These are phyloP conservation scores for Conistra vaccinii DNA, from an alignment of 2,888 invertebrate genomes.

Conservation along the genomic window DNA sequence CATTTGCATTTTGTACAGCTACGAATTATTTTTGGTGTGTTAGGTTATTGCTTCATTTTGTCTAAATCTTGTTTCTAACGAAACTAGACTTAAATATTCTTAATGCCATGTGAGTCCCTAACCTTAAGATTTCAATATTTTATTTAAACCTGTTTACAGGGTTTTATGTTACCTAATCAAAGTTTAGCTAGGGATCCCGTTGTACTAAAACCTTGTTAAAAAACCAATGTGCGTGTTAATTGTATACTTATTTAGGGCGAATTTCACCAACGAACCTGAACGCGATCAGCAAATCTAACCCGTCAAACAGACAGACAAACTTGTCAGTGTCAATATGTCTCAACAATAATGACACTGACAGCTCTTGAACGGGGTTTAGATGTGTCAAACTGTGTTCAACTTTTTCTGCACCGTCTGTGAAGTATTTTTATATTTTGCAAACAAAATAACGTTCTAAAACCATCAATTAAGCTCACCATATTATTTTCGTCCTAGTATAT, in stretches of 20 bases:
- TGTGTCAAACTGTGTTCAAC: background rate
- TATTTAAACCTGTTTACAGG: too few relatives aligned
- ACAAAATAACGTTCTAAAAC: background rate
- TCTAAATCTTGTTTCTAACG: background rate
- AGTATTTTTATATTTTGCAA: background rate
- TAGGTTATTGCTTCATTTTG: background rate
- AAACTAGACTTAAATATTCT: background rate
- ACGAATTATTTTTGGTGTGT: slow-evolving; percentile 5
- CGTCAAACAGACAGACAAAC: background rate
- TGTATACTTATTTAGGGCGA: background rate
- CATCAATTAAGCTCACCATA: background rate
- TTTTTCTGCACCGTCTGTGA: background rate
- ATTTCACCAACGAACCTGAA: background rate
- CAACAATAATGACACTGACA: background rate
- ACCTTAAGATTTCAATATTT: background rate
- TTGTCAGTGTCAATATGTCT: background rate
- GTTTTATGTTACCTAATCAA: background rate
- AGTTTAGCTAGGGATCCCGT: background rate
- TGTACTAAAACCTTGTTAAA: background rate
- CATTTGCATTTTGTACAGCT: slow-evolving; percentile 1
- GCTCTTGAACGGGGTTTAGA: background rate
- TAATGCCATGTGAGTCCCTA: background rate
- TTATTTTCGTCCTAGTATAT: background rate
- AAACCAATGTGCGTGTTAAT: background rate
- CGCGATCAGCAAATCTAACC: background rate